These are phyloP conservation scores for Chrysemys picta DNA, from an alignment of 2,113 vertebrate species.

Conservation along the genomic window DNA sequence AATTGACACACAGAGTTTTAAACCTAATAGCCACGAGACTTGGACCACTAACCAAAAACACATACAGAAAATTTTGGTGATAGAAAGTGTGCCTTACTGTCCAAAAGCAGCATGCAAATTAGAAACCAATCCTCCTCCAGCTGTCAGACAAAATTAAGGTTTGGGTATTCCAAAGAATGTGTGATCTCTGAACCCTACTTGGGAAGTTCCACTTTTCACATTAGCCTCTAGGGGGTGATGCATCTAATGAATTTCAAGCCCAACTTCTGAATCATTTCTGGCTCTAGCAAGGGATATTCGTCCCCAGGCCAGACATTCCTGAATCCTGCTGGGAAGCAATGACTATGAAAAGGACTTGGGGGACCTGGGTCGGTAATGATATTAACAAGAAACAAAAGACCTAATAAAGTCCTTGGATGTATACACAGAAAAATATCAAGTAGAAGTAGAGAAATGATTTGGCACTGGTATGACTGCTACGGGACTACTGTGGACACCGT, in stretches of 20 bases:
- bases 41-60: neutral
- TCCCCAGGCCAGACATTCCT: neutral
- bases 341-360: neutral
- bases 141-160: neutral
- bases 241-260: neutral
- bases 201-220: neutral
- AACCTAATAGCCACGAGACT: neutral
- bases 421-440: neutral
- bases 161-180: neutral
- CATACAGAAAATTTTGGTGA: neutral
- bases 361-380: neutral
- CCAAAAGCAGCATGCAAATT: neutral
- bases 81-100: neutral
- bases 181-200: neutral
- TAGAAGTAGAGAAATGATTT: neutral
- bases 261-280: neutral
- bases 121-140: neutral
- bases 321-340: neutral
- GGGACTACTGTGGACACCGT: neutral
- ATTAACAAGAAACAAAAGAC: neutral
- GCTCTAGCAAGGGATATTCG: neutral
- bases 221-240: neutral
- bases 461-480: neutral
- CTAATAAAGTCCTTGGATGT: neutral
- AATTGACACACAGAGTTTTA: neutral